Evolutionary conservation across 2,888 invertebrate genomes (phyloP).

Genomic region (Lumbricus terrestris): DNA sequence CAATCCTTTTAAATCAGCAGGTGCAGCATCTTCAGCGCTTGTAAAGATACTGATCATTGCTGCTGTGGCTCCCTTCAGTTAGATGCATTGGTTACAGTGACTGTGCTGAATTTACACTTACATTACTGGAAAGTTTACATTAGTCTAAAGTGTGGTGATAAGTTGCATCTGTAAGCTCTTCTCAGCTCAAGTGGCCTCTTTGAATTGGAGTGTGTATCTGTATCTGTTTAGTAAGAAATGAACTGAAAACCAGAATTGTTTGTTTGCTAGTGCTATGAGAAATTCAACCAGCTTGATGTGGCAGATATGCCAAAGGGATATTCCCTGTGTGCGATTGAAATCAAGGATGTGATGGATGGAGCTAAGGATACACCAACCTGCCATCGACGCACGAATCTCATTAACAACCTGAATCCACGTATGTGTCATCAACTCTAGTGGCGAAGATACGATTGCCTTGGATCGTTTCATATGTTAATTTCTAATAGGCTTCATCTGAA

Average conservation of each 20-base stretch:
- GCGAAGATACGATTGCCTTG: neutral
- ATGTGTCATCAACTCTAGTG: neutral
- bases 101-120: too few species aligned
- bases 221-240: neutral
- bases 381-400: constrained; percentile 67
- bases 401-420: constrained; percentile 55
- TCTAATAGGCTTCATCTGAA: neutral
- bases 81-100: too few species aligned
- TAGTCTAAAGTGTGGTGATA: too few species aligned
- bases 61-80: too few species aligned
- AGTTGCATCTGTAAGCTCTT: too few species aligned
- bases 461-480: neutral
- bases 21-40: too few species aligned
- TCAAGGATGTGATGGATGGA: constrained; percentile 85
- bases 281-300: neutral
- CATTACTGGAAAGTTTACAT: too few species aligned
- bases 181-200: neutral
- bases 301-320: constrained; percentile 53
- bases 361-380: constrained; percentile 83
- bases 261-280: neutral
- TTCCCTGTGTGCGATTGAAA: constrained; percentile 83
- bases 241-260: neutral
- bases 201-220: neutral
- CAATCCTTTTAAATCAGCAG: too few species aligned
- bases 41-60: too few species aligned